phyloP scores from a whole-genome alignment of 2,888 invertebrate species.

The Agonopterix arenella region DNA sequence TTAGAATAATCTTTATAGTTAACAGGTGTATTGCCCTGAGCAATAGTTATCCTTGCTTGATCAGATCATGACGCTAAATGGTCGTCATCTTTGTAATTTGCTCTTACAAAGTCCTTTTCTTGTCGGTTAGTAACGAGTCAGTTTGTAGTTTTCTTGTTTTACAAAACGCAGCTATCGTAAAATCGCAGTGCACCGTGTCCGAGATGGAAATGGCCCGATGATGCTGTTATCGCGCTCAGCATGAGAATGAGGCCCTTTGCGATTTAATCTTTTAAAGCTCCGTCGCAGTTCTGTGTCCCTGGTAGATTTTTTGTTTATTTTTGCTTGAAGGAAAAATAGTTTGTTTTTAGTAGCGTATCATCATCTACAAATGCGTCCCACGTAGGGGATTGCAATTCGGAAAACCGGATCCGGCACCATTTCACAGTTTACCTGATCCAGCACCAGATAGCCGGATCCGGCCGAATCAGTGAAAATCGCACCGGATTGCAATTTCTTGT shows the following conservation, averaged over 20 bases:
- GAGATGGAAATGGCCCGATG: conserved; percentile 32
- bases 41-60: background rate
- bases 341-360: too few relatives aligned
- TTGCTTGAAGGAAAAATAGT: conserved; percentile 3
- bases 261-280: conserved; percentile 52
- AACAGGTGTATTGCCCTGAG: background rate
- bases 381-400: too few relatives aligned
- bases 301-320: conserved; percentile 31
- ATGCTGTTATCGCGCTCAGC: conserved; percentile 39
- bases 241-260: conserved; percentile 47
- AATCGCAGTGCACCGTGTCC: conserved; percentile 22
- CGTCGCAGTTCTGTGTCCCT: conserved; percentile 31
- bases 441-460: too few relatives aligned
- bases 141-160: background rate
- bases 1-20: background rate
- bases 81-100: too few relatives aligned
- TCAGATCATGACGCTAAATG: too few relatives aligned
- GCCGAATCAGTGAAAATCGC: too few relatives aligned
- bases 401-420: too few relatives aligned
- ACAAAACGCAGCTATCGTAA: conserved; percentile 4
- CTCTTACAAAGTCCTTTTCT: too few relatives aligned
- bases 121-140: too few relatives aligned
- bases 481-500: too few relatives aligned
- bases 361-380: too few relatives aligned
- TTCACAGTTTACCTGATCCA: too few relatives aligned